Base-by-base conservation (phyloP, 2,797 vertebrate species). In the Sternarchorhynchus goeldii region DNA sequence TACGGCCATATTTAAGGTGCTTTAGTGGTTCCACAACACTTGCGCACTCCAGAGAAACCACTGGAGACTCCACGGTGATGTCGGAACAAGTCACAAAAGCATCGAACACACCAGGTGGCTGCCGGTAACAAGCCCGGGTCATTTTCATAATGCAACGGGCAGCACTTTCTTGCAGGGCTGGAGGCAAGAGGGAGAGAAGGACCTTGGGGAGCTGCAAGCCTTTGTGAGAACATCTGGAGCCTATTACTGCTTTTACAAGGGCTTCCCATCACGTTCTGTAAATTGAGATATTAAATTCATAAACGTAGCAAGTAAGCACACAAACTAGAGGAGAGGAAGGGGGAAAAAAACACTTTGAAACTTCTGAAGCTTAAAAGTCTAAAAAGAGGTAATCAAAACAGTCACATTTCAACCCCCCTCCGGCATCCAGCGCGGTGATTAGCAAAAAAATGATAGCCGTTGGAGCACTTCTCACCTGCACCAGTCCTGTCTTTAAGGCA, bases 261-360 rank as follows among this genome's bases (percentile, higher is more conserved):
- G 72, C 58, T 84, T 86, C 80, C 82, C 81, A 85, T 85, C 81
- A 78, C 82, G 60, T 82, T 83, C 84, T 85, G 81, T 78, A 83
- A 85, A 86, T 85, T 79, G 74, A 82, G 80, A 83, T 82, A 84
- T 86, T 88, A 76, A 81, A 84, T 87, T 87, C 81, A 84, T 85
- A 83, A 85, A 84, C 80, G 78, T 79, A 83, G 72, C 79, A 71
- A 75, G 60, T 64, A 10, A 73, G 39, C 55, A 16, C 75, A 68
- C 25, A n/a, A 18, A 36, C 31, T 12, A 2, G 20, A 10, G 20
- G 34, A 67, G 29, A 32, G 20, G 59, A 31, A 55, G 29, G 2
- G 2, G 16, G 45, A 41, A 20, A 17, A 59, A 18, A 56, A 34
- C 17, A n/a, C 62, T 78, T 72, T 63, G 63, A 84, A 84, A 59